phyloP scores from a whole-genome alignment of 2,113 vertebrate genomes.

The Pantherophis guttatus region DNA sequence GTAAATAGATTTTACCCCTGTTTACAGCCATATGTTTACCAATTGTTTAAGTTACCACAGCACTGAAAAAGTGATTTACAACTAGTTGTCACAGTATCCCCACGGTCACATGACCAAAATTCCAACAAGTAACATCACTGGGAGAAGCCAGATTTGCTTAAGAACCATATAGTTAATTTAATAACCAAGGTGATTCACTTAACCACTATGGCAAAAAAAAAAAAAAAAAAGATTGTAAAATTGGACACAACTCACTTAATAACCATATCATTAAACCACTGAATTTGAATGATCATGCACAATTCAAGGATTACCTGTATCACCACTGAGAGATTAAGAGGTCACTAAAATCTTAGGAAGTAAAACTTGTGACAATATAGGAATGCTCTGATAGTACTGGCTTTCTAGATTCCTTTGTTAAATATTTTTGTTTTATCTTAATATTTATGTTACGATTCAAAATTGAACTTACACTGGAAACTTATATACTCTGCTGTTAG shows the following conservation, averaged over 20 bases:
- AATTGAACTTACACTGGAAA: neutral
- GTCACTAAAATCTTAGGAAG: neutral
- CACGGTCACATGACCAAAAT: neutral
- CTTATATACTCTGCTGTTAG: neutral
- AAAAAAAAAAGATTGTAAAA: neutral
- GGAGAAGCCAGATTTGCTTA: neutral
- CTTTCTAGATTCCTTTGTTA: neutral
- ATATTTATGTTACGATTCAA: neutral
- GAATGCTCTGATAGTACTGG: neutral
- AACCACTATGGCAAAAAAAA: neutral
- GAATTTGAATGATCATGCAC: neutral
- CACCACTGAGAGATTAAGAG: neutral
- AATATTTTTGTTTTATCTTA: neutral
- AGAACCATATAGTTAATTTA: neutral
- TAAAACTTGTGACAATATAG: neutral
- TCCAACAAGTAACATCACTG: neutral
- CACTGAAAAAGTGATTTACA: neutral
- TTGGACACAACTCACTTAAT: neutral
- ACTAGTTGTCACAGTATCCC: neutral
- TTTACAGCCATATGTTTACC: neutral
- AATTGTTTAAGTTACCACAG: neutral
- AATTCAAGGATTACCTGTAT: neutral
- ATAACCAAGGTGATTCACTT: neutral
- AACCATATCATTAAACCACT: neutral
- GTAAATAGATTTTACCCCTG: too few relatives aligned